Percentiles rank a stretch among this genome's conserved stretches.
Evolutionary conservation across 2,797 vertebrate species (phyloP).

Genomic region (Bradypodion pumilum): DNA sequence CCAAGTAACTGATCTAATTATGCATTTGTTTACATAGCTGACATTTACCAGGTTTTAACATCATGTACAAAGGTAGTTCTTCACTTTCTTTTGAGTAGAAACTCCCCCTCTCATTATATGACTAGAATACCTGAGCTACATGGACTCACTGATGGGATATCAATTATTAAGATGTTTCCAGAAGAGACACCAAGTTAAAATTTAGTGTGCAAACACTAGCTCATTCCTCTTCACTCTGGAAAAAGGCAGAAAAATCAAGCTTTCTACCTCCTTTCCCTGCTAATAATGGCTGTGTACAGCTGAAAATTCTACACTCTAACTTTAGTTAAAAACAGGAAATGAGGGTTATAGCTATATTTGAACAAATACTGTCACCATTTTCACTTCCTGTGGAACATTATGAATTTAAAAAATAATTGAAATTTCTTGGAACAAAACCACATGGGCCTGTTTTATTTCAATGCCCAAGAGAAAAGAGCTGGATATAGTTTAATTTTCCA

Average conservation of each 20-base stretch:
- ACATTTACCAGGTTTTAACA: not conserved
- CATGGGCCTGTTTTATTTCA: not conserved
- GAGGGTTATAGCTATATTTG: not conserved
- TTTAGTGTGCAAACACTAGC: not conserved
- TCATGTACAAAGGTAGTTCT: slow-evolving; percentile 53
- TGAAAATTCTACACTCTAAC: not conserved
- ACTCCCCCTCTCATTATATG: not conserved
- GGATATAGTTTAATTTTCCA: not conserved
- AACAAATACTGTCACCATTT: not conserved
- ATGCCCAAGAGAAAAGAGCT: not conserved
- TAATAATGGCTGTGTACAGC: not conserved
- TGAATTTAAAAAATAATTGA: not conserved
- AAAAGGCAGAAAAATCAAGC: no score
- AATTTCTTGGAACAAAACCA: not conserved
- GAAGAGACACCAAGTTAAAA: not conserved
- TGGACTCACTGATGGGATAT: not conserved
- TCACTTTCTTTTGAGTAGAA: slow-evolving; percentile 12
- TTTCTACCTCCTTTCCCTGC: not conserved
- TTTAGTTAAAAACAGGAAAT: not conserved
- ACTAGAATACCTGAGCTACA: not conserved
- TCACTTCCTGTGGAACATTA: not conserved
- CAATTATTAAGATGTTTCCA: not conserved
- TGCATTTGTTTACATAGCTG: not conserved
- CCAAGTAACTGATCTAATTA: not conserved
- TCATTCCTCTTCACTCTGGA: not conserved